phyloP scores from a whole-genome alignment of 1,140 invertebrate species.

The Amyelois transitella region DNA sequence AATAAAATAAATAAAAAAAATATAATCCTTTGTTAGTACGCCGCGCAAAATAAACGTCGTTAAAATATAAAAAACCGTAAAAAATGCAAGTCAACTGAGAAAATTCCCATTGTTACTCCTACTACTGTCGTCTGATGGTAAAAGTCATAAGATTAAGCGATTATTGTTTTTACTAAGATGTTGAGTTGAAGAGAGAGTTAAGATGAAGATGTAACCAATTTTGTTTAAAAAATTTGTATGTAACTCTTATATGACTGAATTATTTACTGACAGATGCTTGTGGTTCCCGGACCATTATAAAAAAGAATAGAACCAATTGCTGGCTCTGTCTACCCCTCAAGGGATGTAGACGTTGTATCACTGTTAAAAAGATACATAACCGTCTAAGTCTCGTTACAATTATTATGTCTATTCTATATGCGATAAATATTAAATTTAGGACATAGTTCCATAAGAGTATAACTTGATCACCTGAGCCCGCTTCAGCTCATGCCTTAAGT shows the following conservation, averaged over 20 bases:
- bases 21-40: neutral
- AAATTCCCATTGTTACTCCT: conserved; percentile 1
- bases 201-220: neutral
- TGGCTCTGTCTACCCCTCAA: neutral
- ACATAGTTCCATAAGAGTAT: too few relatives aligned
- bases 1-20: neutral
- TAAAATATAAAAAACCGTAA: conserved; percentile 6
- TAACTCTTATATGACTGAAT: neutral
- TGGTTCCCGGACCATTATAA: neutral
- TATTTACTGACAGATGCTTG: neutral
- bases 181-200: neutral
- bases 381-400: too few relatives aligned
- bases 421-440: too few relatives aligned
- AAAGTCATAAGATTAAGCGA: neutral
- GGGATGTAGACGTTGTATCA: neutral
- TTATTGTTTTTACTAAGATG: neutral
- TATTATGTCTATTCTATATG: too few relatives aligned
- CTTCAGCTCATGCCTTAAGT: conserved; percentile 30
- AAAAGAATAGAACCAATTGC: neutral
- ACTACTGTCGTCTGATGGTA: neutral
- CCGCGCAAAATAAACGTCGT: neutral
- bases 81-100: conserved; percentile 8
- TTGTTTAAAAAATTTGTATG: neutral
- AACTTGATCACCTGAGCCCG: neutral
- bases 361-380: too few relatives aligned